These are phyloP conservation scores for Drosophila aff. DNA, from an alignment of 1,140 invertebrate species.

Conservation along the genomic window DNA sequence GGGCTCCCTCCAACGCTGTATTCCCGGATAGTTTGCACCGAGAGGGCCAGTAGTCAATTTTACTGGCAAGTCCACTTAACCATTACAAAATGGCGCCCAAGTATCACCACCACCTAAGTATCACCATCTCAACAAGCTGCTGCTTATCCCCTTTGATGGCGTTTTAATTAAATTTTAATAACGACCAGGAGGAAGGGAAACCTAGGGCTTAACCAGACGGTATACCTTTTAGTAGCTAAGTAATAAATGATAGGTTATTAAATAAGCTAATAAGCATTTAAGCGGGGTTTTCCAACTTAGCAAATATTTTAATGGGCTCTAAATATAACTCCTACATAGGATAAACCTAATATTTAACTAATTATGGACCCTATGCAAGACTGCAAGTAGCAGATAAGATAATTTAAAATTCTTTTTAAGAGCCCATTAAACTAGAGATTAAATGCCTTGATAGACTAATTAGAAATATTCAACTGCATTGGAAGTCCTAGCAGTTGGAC, in stretches of 20 bases:
- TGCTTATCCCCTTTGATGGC: constrained; percentile 50
- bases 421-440: neutral
- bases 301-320: constrained; percentile 4
- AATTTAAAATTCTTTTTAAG: neutral
- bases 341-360: neutral
- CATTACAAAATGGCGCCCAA: constrained; percentile 10
- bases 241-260: neutral
- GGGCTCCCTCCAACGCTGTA: neutral
- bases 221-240: constrained; percentile 8
- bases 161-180: constrained; percentile 72
- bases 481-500: neutral
- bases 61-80: constrained; percentile 3
- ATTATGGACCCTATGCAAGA: neutral
- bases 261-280: constrained; percentile 1
- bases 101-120: constrained; percentile 10
- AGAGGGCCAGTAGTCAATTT: constrained; percentile 1
- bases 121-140: constrained; percentile 42
- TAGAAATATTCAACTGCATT: neutral
- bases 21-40: constrained; percentile 1
- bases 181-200: constrained; percentile 6
- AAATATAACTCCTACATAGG: neutral
- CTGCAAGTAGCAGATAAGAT: neutral
- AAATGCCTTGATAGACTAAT: neutral
- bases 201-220: neutral
- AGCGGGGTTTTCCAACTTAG: neutral